A percentile compares a stretch with the other conserved stretches of the same genome.
These are phyloP conservation scores for Notothenia coriiceps DNA, from an alignment of 2,113 vertebrate genomes.

Conservation along the genomic window DNA sequence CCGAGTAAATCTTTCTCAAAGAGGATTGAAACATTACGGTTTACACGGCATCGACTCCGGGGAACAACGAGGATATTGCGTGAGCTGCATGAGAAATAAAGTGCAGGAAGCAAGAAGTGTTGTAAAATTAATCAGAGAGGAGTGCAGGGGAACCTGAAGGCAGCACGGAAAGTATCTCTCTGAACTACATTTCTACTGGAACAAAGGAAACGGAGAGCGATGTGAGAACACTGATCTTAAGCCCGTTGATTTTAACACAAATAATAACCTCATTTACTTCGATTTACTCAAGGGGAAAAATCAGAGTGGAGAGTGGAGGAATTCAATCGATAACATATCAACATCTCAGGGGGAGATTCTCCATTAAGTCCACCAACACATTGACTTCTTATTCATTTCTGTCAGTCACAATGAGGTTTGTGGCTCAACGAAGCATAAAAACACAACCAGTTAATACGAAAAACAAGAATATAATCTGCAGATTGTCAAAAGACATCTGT, in stretches of 20 bases:
- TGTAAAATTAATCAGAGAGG: constrained; percentile 46
- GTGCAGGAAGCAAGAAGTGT: not conserved
- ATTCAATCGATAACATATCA: too few relatives aligned
- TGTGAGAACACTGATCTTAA: not conserved
- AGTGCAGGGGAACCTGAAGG: constrained; percentile 25
- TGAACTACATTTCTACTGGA: not conserved
- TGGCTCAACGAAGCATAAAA: too few relatives aligned
- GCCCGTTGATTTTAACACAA: not conserved
- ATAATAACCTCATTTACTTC: not conserved
- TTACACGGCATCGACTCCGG: fast-evolving
- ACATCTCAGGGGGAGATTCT: too few relatives aligned
- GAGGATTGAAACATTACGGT: not conserved
- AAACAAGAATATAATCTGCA: too few relatives aligned
- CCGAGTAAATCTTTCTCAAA: not conserved
- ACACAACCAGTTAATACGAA: too few relatives aligned
- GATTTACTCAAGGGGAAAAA: not conserved
- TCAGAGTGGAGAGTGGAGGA: not conserved
- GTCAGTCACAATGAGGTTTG: too few relatives aligned
- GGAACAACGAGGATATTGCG: not conserved
- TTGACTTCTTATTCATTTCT: too few relatives aligned
- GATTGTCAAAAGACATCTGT: too few relatives aligned
- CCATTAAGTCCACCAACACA: not conserved
- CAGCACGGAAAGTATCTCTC: not conserved
- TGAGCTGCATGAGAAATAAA: not conserved
- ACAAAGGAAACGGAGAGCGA: not conserved